Base-by-base conservation (phyloP, 2,113 vertebrate species). In the Cheirogaleus medius region DNA sequence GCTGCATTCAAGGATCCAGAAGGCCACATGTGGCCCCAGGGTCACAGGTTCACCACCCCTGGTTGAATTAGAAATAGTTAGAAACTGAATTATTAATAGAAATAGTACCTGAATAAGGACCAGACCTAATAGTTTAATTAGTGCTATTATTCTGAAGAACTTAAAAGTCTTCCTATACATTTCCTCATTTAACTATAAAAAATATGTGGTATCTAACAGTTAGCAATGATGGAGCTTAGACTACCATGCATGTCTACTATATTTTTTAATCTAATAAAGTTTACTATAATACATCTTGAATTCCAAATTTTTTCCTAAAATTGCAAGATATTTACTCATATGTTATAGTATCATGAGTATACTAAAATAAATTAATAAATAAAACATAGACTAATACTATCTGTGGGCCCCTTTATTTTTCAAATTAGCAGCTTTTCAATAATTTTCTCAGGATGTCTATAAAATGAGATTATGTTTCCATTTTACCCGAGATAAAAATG, bases 151-250 rank as follows among this genome's bases (percentile, higher is more conserved):
- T 93, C 47, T 37, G 84, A 94, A 90, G 68, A 74, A 52, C 27
- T 87, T 83, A n/a, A 83, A 94, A 87, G 37, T 83, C 13, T 96
- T 73, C 39, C 87, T 74, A 93, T 71, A 68, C 6, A 77, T 89
- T 91, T 96, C 37, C n/a, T 93, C 39, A 71, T 37, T 85, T 83
- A 88, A 82, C 20, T 34, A 92, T 95, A 60, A 58, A 96, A 88
- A 94, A 85, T 21, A 88, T 25, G 37, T 37, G 42, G 29, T 78
- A 77, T 12, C 1, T 90, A 82, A 81, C 54, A 83, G 85, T 47
- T n/a, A 88, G 25, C 27, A 88, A 44, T 86, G 73, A 91, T 49
- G 44, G 25, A 42, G 34, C 27, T 73, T 58, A 87, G 76, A 73
- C 42, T 58, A 94, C 9, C 56, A 63, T 52, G 64, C 0, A 56